phyloP scores from a whole-genome alignment of 2,113 vertebrate genomes.

The Epinephelus moara region DNA sequence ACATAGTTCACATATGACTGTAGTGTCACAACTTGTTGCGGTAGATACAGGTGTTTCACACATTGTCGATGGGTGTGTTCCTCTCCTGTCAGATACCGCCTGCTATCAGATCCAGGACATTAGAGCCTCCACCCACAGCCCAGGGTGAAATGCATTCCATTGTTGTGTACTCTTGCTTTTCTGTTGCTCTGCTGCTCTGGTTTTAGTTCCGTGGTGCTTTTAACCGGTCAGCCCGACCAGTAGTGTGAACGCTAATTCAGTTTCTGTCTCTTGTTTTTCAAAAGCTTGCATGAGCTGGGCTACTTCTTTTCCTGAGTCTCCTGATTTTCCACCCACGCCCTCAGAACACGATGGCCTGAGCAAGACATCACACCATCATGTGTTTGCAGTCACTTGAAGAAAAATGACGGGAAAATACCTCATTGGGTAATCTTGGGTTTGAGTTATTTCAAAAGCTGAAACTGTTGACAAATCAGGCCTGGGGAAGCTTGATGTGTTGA shows the following conservation, averaged over 20 bases:
- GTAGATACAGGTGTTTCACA: neutral
- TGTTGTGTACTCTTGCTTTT: neutral
- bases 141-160: neutral
- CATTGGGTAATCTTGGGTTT: neutral
- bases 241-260: neutral
- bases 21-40: constrained; percentile 10
- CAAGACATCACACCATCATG: neutral
- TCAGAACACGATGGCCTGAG: neutral
- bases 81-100: constrained; percentile 11
- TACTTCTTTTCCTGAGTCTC: constrained; percentile 18
- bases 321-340: constrained; percentile 6
- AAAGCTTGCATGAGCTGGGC: neutral
- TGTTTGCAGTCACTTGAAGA: neutral
- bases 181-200: neutral
- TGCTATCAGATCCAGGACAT: constrained; percentile 22
- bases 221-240: neutral
- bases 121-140: neutral
- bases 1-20: neutral
- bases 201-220: neutral
- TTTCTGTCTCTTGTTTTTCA: neutral
- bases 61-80: neutral
- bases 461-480: neutral
- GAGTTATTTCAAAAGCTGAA: constrained; percentile 12
- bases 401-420: neutral
- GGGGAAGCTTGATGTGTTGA: neutral